These are phyloP conservation scores for Ypsolopha scabrella DNA, from an alignment of 2,888 invertebrate genomes.

Conservation along the genomic window DNA sequence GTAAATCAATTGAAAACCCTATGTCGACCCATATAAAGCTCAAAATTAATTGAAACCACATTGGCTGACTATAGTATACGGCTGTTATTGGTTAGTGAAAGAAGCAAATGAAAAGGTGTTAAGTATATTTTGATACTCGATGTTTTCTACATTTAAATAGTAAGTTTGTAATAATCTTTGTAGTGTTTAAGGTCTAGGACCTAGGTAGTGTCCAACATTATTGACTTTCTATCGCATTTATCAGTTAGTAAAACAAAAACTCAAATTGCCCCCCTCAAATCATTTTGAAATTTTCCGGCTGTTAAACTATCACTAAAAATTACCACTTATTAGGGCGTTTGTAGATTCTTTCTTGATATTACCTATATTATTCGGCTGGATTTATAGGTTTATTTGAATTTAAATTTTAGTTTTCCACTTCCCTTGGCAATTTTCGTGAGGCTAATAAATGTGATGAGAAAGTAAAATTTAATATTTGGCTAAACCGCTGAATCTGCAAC, in stretches of 20 bases:
- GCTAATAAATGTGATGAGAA: constrained; percentile 35
- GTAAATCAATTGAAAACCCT: not conserved
- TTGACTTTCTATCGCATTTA: constrained; percentile 41
- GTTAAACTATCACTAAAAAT: too few species aligned
- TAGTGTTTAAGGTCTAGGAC: constrained; percentile 20
- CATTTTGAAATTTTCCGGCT: too few species aligned
- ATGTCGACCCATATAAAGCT: constrained; percentile 1
- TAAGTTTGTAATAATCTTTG: constrained; percentile 49
- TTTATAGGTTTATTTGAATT: too few species aligned
- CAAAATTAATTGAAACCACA: constrained; percentile 18
- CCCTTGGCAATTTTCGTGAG: constrained; percentile 6
- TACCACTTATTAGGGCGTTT: too few species aligned
- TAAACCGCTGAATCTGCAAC: not conserved
- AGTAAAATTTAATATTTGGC: not conserved
- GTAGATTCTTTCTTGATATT: too few species aligned
- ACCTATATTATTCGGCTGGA: too few species aligned
- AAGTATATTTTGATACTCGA: constrained; percentile 70
- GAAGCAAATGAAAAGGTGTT: constrained; percentile 56
- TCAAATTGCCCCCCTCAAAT: too few species aligned
- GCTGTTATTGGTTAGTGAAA: constrained; percentile 69
- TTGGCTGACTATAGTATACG: constrained; percentile 69
- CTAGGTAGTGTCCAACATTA: constrained; percentile 34
- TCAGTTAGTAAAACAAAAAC: constrained; percentile 16
- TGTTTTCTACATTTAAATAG: constrained; percentile 65
- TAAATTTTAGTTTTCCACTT: too few species aligned